phyloP scores from a whole-genome alignment of 2,797 vertebrate species.

The Zalophus californianus region DNA sequence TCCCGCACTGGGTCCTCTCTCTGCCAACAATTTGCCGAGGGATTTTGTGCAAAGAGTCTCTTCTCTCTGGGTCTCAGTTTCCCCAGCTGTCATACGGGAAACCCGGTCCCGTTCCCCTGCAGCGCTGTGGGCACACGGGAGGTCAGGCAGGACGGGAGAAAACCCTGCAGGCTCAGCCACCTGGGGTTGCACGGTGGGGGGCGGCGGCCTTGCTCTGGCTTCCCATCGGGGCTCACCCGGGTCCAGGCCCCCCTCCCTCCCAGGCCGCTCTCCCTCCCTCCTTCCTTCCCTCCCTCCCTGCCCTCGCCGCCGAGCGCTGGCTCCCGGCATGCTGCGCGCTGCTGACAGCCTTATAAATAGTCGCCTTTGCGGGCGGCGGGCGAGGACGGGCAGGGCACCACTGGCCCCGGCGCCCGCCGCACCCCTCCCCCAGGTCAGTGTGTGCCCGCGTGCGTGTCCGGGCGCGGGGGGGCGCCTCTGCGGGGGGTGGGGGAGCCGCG shows the following conservation, averaged over 20 bases:
- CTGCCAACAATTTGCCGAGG: background rate
- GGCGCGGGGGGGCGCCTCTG: background rate
- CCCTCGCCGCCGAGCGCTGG: constrained; percentile 57
- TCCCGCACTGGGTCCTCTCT: background rate
- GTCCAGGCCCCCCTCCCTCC: background rate
- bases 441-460: background rate
- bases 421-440: constrained; percentile 77
- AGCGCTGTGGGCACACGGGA: too few species aligned
- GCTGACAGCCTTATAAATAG: constrained; percentile 86
- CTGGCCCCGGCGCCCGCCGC: constrained; percentile 65
- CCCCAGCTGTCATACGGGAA: background rate
- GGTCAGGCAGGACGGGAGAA: background rate
- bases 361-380: constrained; percentile 79
- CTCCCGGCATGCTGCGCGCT: constrained; percentile 86
- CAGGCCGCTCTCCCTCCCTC: background rate
- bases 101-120: background rate
- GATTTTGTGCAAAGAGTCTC: background rate
- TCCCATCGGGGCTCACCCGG: constrained; percentile 64
- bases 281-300: constrained; percentile 46
- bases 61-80: background rate
- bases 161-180: background rate
- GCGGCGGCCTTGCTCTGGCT: background rate
- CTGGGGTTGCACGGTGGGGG: background rate
- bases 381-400: constrained; percentile 77
- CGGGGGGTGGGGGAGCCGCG: background rate